Base-by-base conservation (phyloP, 2,797 vertebrate species). In the Phrynocephalus guinanensis region DNA sequence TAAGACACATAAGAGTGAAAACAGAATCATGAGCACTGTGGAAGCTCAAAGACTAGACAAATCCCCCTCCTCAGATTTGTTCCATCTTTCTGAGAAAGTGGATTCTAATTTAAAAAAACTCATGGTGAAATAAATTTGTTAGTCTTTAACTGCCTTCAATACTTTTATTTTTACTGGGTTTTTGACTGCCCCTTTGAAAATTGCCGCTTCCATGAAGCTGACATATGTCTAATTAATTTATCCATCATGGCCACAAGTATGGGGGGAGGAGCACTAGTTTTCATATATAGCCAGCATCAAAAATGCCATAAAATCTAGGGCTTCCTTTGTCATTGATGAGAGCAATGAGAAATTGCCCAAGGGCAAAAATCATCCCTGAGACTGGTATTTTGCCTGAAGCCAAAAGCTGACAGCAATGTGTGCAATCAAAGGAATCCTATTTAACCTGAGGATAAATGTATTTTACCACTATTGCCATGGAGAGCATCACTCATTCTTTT, bases 301-400 rank as follows among this genome's bases (percentile, higher is more conserved):
- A 73, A 79, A 71, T 84, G 63, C 79, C 85, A 87, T 76, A 68
- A 76, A 76, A 82, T 82, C 78, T 81, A 52, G 83, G 18, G 6
- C 16, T 81, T 81, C 71, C 70, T 76, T 81, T 30, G 67, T 82
- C 66, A 90, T 83, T 44, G 33, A 87, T 82, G 33, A 24, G 30
- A 75, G 75, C 82, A 86, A 20, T 15, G 86, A 83, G 56, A 81
- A 67, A 83, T 73, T 78, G 71, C 84, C 56, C 4, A 48, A 13
- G 52, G 24, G 38, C 79, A 63, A 85, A 87, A 88, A 44, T 8
- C 24, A 0, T 82, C 68, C 85, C 48, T 67, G 15, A 89, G 63
- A 87, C 60, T 79, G n/a, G 63, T 72, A 75, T n/a, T 68, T 50
- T 84, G 48, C 52, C 86, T 77, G 67, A 88, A 92, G 82, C 22